These are phyloP conservation scores for Teinopalpus imperialis DNA, from an alignment of 2,888 invertebrate species.

Conservation along the genomic window DNA sequence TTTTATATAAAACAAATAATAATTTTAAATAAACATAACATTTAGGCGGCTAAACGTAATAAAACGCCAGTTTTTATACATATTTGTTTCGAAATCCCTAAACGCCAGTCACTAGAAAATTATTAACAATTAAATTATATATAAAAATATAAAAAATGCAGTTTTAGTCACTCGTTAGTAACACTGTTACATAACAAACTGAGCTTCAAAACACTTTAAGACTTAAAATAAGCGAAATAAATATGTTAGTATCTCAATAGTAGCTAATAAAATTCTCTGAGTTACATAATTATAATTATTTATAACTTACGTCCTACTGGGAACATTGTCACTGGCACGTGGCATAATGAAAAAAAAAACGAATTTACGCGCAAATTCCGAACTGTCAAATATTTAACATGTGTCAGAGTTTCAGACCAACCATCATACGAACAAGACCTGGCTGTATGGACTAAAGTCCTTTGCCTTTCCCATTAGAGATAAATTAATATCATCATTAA, in stretches of 20 bases:
- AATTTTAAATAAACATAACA: too few species aligned
- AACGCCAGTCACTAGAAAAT: slow-evolving; percentile 9
- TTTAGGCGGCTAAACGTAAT: too few species aligned
- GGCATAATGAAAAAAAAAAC: too few species aligned
- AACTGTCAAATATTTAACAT: slow-evolving; percentile 6
- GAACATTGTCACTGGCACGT: slow-evolving; percentile 13
- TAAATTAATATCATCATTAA: too few species aligned
- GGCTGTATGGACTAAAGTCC: too few species aligned
- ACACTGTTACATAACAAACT: slow-evolving; percentile 43
- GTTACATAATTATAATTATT: slow-evolving; percentile 18
- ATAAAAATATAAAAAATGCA: slow-evolving; percentile 27
- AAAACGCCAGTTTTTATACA: too few species aligned
- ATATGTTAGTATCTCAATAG: slow-evolving; percentile 57
- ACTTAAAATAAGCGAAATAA: slow-evolving; percentile 70
- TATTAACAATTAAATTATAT: slow-evolving; percentile 12
- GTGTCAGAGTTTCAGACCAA: too few species aligned
- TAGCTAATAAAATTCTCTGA: slow-evolving; percentile 27
- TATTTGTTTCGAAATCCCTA: too few species aligned
- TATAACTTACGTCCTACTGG: slow-evolving; percentile 9
- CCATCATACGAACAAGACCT: too few species aligned
- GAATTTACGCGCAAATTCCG: neutral
- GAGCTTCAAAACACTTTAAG: slow-evolving; percentile 42
- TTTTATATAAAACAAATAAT: too few species aligned
- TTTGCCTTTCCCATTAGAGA: too few species aligned
- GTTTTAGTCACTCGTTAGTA: slow-evolving; percentile 37